Base-by-base conservation (phyloP, 1,140 invertebrate species). In the Whitmania pigra region DNA sequence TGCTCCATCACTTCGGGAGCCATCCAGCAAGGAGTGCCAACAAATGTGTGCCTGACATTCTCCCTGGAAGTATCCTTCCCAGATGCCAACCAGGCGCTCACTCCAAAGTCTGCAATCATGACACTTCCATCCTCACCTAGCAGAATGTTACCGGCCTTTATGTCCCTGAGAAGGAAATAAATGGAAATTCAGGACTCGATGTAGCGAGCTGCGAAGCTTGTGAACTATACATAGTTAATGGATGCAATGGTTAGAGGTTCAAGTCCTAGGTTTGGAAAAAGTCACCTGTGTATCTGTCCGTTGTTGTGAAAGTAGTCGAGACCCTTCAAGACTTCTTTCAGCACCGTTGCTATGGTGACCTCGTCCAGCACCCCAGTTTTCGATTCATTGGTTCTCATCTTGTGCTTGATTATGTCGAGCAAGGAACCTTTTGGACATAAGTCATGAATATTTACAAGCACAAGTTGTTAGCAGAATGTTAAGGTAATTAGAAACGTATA, bases 1-100 rank as follows among this genome's bases (percentile, higher is more conserved):
- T 97, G 93, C 85, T 98, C 93, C 94, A 97, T 97, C 73, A 98
- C 94, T 86, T 99, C 96, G 17, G 95, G 95, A n/a, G 95, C 95
- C 95, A 98, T 98, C 94, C 94, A 99, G 80, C 95, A 98, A 0
- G 95, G 93, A 9, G 94, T 97, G 11, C 94, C 94, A 6, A 97
- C 94, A 84, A 97, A 97, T 0, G 94, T 97, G 78, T 97, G 93
- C 27, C 94, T 85, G 5, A 94, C 91, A 83, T 94, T 94, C 82
- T 98, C 93, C 13, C 94, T 84, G n/a, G 80, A 82, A 54, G 83
- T 90, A 90, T 77, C 97, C 78, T 85, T 97, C 88, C 76, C 93
- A 84, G 73, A 92, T 88, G 29, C 93, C 90, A 72, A 92, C 91
- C 77, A 97, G 79, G 94, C 94, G 93, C 83, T 82, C 9, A 84